Conservation (phyloP, 2,113 vertebrate species). For the Cavia aperea region DNA sequence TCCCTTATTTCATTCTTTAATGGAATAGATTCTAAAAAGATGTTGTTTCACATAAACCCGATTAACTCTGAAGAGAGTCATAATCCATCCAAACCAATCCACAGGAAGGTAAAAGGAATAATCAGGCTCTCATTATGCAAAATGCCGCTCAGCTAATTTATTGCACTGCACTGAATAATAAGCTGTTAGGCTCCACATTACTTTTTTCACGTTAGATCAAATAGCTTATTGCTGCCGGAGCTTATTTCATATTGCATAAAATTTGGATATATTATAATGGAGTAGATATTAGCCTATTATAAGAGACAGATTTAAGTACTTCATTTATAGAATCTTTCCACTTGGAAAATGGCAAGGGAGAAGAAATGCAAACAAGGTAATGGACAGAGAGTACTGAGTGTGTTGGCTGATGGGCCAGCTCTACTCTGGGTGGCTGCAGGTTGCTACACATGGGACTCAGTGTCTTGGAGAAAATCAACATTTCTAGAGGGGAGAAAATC, state of each 20-base stretch:
- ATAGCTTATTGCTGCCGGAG: constrained; percentile 49
- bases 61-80: constrained; percentile 33
- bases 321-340: constrained; percentile 16
- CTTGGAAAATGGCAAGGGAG: constrained; percentile 31
- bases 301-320: constrained; percentile 43
- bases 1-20: neutral
- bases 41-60: neutral
- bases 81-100: constrained; percentile 7
- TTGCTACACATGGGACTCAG: neutral
- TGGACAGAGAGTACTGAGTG: neutral
- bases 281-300: constrained; percentile 35
- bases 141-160: constrained; percentile 45
- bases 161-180: constrained; percentile 35
- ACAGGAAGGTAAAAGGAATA: constrained; percentile 26
- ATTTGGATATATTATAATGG: constrained; percentile 42
- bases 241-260: constrained; percentile 57
- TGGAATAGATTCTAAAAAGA: constrained; percentile 20
- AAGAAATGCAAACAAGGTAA: neutral
- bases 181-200: neutral
- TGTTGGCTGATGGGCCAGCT: too few relatives aligned
- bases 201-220: constrained; percentile 32
- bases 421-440: neutral
- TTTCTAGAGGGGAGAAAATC: constrained; percentile 61
- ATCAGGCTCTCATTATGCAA: constrained; percentile 41
- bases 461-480: constrained; percentile 22